phyloP scores from a whole-genome alignment of 2,888 invertebrate genomes.

The Drosophila lutescens region DNA sequence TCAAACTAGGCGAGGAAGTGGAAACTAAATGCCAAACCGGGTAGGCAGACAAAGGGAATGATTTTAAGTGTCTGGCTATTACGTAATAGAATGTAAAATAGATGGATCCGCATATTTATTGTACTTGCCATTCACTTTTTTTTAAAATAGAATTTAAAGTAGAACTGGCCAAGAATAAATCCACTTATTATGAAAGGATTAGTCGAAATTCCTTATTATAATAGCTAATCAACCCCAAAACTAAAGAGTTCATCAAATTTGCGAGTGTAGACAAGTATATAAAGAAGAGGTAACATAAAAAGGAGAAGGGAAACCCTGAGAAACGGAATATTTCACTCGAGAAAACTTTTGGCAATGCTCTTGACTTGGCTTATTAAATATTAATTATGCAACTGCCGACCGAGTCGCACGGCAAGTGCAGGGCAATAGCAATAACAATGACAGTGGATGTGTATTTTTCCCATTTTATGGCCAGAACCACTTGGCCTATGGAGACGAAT shows the following conservation, averaged over 20 bases:
- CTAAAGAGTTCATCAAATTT: not conserved
- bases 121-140: no score
- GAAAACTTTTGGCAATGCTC: constrained; percentile 41
- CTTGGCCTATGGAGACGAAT: constrained; percentile 39
- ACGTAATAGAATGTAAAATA: not conserved
- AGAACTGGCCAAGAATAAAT: no score
- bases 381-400: constrained; percentile 67
- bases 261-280: constrained; percentile 1
- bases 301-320: constrained; percentile 6
- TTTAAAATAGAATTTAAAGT: not conserved
- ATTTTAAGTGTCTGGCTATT: not conserved
- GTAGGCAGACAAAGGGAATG: no score
- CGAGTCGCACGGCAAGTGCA: constrained; percentile 28
- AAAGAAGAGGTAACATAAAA: constrained; percentile 2
- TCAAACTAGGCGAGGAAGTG: not conserved
- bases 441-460: constrained; percentile 33
- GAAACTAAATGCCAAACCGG: not conserved
- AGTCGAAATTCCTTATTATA: not conserved
- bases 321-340: constrained; percentile 34
- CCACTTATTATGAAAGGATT: no score
- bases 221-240: not conserved
- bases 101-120: no score
- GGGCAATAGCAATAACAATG: constrained; percentile 46
- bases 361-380: constrained; percentile 73
- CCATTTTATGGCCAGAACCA: constrained; percentile 75